phyloP scores from a whole-genome alignment of 2,113 vertebrate species.

The Bucco capensis region DNA sequence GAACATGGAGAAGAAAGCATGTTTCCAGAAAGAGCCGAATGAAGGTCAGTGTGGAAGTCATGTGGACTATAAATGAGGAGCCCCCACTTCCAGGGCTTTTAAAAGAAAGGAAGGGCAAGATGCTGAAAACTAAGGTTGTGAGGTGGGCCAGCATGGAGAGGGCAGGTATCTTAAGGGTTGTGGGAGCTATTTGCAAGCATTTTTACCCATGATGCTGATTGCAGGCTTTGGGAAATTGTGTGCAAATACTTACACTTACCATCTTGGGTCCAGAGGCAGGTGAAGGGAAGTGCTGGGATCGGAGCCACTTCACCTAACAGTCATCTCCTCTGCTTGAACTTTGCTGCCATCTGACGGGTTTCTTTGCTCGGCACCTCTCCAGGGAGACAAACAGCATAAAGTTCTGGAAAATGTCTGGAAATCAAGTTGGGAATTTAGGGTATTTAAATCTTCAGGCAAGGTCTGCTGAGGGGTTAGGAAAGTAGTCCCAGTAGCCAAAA shows the following conservation, averaged over 20 bases:
- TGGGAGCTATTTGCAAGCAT: background rate
- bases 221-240: background rate
- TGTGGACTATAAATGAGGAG: background rate
- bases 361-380: background rate
- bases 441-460: background rate
- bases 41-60: background rate
- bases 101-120: background rate
- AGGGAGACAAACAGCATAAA: background rate
- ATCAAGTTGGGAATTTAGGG: background rate
- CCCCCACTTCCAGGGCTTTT: background rate
- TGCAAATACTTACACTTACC: background rate
- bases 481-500: conserved; percentile 4
- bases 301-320: background rate
- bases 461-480: background rate
- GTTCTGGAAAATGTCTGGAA: conserved; percentile 15
- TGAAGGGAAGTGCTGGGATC: background rate
- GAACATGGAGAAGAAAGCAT: background rate
- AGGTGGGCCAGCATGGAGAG: background rate
- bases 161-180: background rate
- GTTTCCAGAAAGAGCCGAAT: background rate
- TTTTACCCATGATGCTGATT: background rate
- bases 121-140: background rate
- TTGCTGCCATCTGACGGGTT: background rate
- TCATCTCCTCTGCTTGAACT: background rate
- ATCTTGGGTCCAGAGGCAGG: background rate